Conservation (phyloP, 2,113 vertebrate genomes). For the Pseudolaguvia tuberculata region DNA sequence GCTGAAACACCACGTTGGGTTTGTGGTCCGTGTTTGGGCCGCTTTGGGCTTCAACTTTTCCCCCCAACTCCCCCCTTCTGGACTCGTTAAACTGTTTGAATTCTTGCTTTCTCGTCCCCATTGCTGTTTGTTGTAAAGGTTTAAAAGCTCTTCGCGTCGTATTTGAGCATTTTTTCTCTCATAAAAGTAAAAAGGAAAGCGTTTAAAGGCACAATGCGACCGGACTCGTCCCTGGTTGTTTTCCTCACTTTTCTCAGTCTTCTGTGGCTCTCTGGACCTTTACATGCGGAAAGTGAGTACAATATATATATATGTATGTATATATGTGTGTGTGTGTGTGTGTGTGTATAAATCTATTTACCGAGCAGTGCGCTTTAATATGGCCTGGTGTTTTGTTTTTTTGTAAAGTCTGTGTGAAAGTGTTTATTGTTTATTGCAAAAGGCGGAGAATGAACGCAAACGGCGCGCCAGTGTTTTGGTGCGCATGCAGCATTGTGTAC, state of each 20-base stretch:
- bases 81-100: slow-evolving; percentile 5
- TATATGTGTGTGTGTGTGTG: no score
- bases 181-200: slow-evolving; percentile 40
- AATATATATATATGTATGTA: background rate
- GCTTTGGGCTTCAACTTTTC: slow-evolving; percentile 21
- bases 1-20: slow-evolving; percentile 8
- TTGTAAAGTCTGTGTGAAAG: background rate
- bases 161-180: slow-evolving; percentile 21
- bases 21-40: background rate
- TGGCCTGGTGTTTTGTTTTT: background rate
- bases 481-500: background rate
- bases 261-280: slow-evolving; percentile 64
- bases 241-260: slow-evolving; percentile 66
- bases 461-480: background rate
- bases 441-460: background rate
- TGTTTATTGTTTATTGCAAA: background rate
- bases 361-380: background rate
- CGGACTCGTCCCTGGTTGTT: slow-evolving; percentile 56
- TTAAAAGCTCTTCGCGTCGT: slow-evolving; percentile 29
- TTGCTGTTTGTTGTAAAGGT: background rate
- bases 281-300: slow-evolving; percentile 75
- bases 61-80: background rate
- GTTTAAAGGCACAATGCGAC: slow-evolving; percentile 62
- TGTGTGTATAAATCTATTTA: background rate
- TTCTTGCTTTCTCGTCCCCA: slow-evolving; percentile 20